Conservation (phyloP, 2,113 vertebrate species). For the Motacilla tschutschensis region DNA sequence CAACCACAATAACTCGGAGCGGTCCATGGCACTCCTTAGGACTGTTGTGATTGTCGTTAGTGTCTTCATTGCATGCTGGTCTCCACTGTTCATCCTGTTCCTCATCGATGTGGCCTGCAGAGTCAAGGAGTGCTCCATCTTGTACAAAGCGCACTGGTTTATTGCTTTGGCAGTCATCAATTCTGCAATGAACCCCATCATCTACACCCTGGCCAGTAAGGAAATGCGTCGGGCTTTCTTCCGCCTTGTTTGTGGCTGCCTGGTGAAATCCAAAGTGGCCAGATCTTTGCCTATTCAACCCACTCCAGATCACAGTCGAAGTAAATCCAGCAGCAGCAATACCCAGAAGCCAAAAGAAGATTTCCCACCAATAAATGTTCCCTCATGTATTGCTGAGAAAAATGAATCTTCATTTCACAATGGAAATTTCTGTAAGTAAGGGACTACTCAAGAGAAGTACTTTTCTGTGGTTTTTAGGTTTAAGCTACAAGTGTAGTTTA, state of each 20-base stretch:
- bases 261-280: constrained; percentile 57
- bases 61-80: constrained; percentile 94
- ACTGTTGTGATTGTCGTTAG: constrained; percentile 93
- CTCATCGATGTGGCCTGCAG: constrained; percentile 89
- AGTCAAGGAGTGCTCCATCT: constrained; percentile 73
- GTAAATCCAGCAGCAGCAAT: constrained; percentile 89
- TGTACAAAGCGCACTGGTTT: constrained; percentile 89
- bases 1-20: constrained; percentile 85
- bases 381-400: neutral
- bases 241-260: constrained; percentile 81
- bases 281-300: constrained; percentile 69
- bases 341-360: constrained; percentile 73
- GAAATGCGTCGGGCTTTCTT: constrained; percentile 94
- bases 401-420: constrained; percentile 66
- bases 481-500: neutral
- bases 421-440: constrained; percentile 68
- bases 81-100: constrained; percentile 88
- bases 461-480: neutral
- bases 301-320: constrained; percentile 81
- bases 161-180: constrained; percentile 89
- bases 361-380: neutral
- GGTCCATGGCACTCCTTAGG: constrained; percentile 90
- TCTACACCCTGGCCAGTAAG: constrained; percentile 94
- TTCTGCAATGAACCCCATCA: constrained; percentile 93
- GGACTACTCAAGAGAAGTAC: neutral